Base-by-base conservation (phyloP, 2,888 invertebrate genomes). In the Megamerina dolium region DNA sequence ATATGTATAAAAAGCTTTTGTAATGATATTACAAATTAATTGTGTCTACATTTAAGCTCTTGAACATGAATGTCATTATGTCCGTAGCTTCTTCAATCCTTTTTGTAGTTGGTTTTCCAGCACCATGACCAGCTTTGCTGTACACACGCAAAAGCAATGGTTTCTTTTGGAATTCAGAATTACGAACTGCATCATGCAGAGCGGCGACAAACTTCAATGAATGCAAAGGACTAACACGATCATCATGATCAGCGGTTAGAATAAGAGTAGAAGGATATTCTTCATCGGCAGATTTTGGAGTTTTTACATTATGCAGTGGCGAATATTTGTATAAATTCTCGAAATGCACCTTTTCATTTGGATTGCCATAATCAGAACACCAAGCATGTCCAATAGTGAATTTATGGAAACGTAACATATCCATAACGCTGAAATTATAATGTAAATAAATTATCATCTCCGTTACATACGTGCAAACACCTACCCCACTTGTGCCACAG, bases 341-440 rank as follows among this genome's bases (percentile, higher is more conserved):
- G 67, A 96, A 97, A 61, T 96, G 87, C 20, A 87, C 82, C 57
- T 81, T 76, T 57, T 88, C 82, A 57, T 92, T 91, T 0, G 95
- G 84, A 70, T 84, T 85, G 31, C 97, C 97, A 74, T 87, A 99
- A 74, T 99, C 97, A 0, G 94, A 89, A 45, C 73, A 85, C 97
- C 97, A 99, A 33, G 93, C 90, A 72, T 89, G 87, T 0, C 96
- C 99, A 63, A 97, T 93, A 5, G 97, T 99, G 72, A 97, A 95
- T 74, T 94, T 94, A 72, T 97, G 95, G 75, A 89, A 99, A 43
- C 95, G 81, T 49, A 97, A 75, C 95, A 97, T 93, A 74, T 99
- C 99, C 74, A 96, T 76, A 2, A 99, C 96, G 12, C 94, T 94
- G 73, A n/a, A 12, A n/a, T 21, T 18, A 16, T 14, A 26, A 3